phyloP scores from a whole-genome alignment of 2,113 vertebrate genomes.

The Phaethon lepturus region DNA sequence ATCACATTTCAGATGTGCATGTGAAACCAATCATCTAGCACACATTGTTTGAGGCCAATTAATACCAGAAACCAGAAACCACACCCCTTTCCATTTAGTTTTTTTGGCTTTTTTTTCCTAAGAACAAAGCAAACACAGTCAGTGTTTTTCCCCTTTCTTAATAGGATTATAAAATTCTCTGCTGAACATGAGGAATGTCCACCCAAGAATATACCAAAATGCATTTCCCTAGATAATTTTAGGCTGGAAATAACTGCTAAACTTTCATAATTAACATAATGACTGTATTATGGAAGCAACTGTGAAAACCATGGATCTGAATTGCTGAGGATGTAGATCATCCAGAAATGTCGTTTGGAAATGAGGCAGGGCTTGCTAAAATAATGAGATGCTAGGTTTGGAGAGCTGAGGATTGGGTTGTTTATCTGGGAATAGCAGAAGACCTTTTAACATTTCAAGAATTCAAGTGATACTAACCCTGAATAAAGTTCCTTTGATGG shows the following conservation, averaged over 20 bases:
- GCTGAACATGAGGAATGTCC: background rate
- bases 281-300: background rate
- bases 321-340: background rate
- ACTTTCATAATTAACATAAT: background rate
- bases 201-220: background rate
- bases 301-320: background rate
- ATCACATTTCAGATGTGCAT: conserved; percentile 21
- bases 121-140: background rate
- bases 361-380: background rate
- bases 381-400: background rate
- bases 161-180: background rate
- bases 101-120: background rate
- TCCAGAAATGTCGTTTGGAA: background rate
- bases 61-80: conserved; percentile 30
- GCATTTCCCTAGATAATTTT: background rate
- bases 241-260: background rate
- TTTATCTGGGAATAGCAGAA: background rate
- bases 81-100: background rate
- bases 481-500: fast-evolving
- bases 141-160: background rate
- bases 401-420: background rate
- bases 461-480: background rate
- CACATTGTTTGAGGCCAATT: background rate
- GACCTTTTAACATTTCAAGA: background rate
- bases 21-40: background rate